Base-by-base conservation (phyloP, 2,113 vertebrate species). In the Charina bottae region DNA sequence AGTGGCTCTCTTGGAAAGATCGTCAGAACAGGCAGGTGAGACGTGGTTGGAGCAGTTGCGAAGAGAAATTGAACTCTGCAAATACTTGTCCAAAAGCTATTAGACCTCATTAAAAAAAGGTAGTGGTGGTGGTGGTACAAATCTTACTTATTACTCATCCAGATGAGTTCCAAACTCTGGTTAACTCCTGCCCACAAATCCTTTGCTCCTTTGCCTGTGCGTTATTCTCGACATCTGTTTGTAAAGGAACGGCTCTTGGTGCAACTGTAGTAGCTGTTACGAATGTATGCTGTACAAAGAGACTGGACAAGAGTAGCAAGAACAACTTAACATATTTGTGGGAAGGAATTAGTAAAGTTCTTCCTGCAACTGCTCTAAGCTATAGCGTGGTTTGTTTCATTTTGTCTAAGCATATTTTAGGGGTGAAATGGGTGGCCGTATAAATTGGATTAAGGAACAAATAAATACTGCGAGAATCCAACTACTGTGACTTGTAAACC, bases 1-100 rank as follows among this genome's bases (percentile, higher is more conserved):
- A 95, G 92, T 99, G 98, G 98, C 95, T 98, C 88, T 97, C 98
- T 93, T 99, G 98, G 98, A 98, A 92, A 85, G 98, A 98, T 93
- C 98, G 98, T 0, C 97, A 97, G 91, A 98, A 98, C 11, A 97
- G 95, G 88, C 94, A 94, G 97, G 98, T 21, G 37, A 6, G 2
- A 9, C 0, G 33, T 3, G 2, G 10, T 6, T 42, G 3, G 23
- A 26, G 15, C 15, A 6, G 28, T 26, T 85, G n/a, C 54, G 10
- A 72, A 42, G 33, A 55, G 26, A 11, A 15, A 12, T 9, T 56
- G 53, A 54, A 26, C 21, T 11, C 9, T 84, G 53, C 13, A 53
- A 23, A 55, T 2, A 46, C 56, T 2, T 15, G n/a, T 46, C 0
- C 55, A 4, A 28, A 83, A 59, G 72, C 58, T 54, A 21, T 28